Evolutionary conservation across 1,140 invertebrate genomes (phyloP).

Genomic region (Palaemon carinicauda): DNA sequence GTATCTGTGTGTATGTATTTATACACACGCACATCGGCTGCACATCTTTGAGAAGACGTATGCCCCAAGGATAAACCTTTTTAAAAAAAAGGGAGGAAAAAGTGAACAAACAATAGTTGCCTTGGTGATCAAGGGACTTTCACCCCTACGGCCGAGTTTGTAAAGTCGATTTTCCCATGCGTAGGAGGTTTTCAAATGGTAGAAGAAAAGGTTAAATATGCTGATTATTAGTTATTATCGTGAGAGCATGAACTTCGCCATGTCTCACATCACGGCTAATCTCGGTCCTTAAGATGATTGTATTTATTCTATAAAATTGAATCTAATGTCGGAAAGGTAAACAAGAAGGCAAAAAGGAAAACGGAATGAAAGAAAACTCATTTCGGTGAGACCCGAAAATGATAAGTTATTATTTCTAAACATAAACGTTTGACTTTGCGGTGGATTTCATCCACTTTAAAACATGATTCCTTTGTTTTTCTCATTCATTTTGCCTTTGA

Average conservation of each 20-base stretch:
- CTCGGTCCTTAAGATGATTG: background rate
- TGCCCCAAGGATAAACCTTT: too few species aligned
- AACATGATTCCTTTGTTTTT: background rate
- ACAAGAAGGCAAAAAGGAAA: too few species aligned
- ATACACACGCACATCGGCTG: too few species aligned
- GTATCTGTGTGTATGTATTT: too few species aligned
- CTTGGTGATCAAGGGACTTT: too few species aligned
- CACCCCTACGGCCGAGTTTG: too few species aligned
- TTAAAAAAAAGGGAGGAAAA: too few species aligned
- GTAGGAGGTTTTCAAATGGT: background rate
- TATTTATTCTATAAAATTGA: background rate
- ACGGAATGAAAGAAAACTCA: background rate
- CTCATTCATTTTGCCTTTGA: background rate
- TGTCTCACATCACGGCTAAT: conserved; percentile 25
- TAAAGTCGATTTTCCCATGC: too few species aligned
- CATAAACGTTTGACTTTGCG: too few species aligned
- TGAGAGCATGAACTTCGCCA: background rate
- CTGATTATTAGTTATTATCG: background rate
- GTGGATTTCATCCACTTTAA: background rate
- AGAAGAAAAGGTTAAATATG: background rate
- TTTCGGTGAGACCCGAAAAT: background rate
- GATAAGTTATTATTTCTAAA: too few species aligned
- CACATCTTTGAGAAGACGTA: too few species aligned
- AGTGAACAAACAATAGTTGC: too few species aligned
- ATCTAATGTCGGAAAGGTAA: background rate